A percentile compares a stretch with the other conserved stretches of the same genome.
phyloP scores from a whole-genome alignment of 2,797 vertebrate species.

The Hoplostethus atlanticus region DNA sequence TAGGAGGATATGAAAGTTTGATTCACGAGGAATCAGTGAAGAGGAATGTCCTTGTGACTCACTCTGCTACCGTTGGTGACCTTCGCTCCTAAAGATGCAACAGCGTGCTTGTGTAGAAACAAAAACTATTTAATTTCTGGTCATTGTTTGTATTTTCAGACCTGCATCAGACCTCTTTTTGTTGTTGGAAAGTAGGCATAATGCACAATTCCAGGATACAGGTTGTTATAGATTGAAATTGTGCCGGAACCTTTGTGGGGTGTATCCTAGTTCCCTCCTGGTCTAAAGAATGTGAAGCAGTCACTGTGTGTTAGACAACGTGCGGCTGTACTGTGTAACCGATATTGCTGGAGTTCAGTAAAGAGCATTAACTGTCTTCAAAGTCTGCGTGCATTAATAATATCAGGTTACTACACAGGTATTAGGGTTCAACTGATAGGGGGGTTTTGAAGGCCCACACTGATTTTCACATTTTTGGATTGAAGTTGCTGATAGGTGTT shows the following conservation, averaged over 20 bases:
- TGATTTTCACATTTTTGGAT: background rate
- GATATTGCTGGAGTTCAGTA: too few species aligned
- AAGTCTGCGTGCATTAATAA: too few species aligned
- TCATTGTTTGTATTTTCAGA: conserved; percentile 12
- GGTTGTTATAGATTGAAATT: too few species aligned
- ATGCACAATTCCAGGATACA: background rate
- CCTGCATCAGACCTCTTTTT: background rate
- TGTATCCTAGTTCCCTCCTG: too few species aligned
- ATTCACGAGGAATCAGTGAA: background rate
- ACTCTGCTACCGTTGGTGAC: conserved; percentile 38
- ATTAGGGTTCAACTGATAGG: background rate
- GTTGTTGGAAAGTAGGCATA: conserved; percentile 19
- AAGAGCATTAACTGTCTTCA: too few species aligned
- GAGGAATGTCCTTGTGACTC: conserved; percentile 52
- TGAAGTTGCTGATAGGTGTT: background rate
- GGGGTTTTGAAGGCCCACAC: too few species aligned
- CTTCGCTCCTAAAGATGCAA: conserved; percentile 37
- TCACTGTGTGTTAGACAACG: too few species aligned
- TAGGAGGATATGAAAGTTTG: conserved; percentile 21
- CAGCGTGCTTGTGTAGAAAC: conserved; percentile 20
- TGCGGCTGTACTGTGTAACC: too few species aligned
- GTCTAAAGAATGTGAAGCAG: too few species aligned
- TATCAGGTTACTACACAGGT: too few species aligned
- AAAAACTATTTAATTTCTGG: conserved; percentile 31
- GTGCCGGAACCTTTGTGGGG: too few species aligned